Base-by-base conservation (phyloP, 2,797 vertebrate species). In the Dendrocincla fuliginosa region DNA sequence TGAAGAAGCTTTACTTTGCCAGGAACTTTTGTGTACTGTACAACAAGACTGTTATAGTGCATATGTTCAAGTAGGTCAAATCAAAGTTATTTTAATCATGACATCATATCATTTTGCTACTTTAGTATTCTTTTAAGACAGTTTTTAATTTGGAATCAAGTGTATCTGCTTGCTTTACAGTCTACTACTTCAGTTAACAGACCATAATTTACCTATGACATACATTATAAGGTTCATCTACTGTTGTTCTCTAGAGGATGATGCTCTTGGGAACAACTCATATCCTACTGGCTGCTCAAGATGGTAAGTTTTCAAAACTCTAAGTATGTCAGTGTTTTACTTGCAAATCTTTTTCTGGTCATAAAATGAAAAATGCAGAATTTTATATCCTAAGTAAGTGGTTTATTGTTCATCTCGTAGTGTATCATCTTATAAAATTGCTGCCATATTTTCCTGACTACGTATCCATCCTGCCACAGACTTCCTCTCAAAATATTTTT, bases 1-100 rank as follows among this genome's bases (percentile, higher is more conserved):
- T 74, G 56, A 44, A 76, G 79, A 88, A 93, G 11, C n/a, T 83
- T 93, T 87, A n/a, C 41, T 77, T 95, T 92, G 77, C 52, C 59
- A 92, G 59, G 49, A 95, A 56, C 30, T 83, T 87, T 15, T 87
- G 28, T 70, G 35, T 55, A 60, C 25, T 55, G 33, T 65, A 77
- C 50, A 93, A 80, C 39, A 83, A 83, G 39, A 52, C 13, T 90
- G 28, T 68, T 60, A 56, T 0, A 83, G 35, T 18, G 28, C 46
- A 19, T 64, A 85, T 89, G 57, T 68, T 68, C 57, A 90, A 86
- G 75, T 50, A 84, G 61, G 35, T 71, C 30, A 92, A 91, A 90
- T 59, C 24, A 60, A 82, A 94, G 46, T 73, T 69, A 76, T 77
- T 91, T 84, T 79, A 65, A 92, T 85, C 3, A 60, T 68, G 24